Evolutionary conservation across 1,140 invertebrate genomes (phyloP).

Genomic region (Apis florea): DNA sequence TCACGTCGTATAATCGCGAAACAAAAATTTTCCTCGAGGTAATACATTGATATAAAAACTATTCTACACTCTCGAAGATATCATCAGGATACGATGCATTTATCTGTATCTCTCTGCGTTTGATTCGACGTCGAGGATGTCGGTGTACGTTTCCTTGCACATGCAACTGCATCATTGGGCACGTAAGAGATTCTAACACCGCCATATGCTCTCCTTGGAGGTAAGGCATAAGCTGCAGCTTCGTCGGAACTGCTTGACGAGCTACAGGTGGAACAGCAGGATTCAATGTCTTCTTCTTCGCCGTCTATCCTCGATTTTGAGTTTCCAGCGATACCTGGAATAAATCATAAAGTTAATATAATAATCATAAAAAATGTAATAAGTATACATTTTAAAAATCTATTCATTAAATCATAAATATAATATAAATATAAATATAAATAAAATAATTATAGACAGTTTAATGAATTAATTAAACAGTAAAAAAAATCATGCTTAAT

Average conservation of each 20-base stretch:
- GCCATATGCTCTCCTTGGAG: conserved; percentile 89
- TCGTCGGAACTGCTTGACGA: conserved; percentile 91
- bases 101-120: conserved; percentile 73
- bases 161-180: conserved; percentile 92
- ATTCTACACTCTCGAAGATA: background rate
- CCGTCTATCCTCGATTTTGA: conserved; percentile 55
- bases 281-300: conserved; percentile 85
- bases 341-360: background rate
- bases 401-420: background rate
- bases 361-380: background rate
- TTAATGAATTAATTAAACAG: no score
- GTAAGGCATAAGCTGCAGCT: conserved; percentile 90
- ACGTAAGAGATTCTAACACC: conserved; percentile 94
- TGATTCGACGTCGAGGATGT: conserved; percentile 69
- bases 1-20: background rate
- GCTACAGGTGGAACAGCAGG: conserved; percentile 93
- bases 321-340: conserved; percentile 42
- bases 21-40: no score
- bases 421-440: background rate
- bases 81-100: conserved; percentile 77
- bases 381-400: background rate
- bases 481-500: no score
- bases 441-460: no score
- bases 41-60: background rate
- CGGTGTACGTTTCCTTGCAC: conserved; percentile 85